These are phyloP conservation scores for Pygathrix nemaeus DNA, from an alignment of 2,113 vertebrate species.

Conservation along the genomic window DNA sequence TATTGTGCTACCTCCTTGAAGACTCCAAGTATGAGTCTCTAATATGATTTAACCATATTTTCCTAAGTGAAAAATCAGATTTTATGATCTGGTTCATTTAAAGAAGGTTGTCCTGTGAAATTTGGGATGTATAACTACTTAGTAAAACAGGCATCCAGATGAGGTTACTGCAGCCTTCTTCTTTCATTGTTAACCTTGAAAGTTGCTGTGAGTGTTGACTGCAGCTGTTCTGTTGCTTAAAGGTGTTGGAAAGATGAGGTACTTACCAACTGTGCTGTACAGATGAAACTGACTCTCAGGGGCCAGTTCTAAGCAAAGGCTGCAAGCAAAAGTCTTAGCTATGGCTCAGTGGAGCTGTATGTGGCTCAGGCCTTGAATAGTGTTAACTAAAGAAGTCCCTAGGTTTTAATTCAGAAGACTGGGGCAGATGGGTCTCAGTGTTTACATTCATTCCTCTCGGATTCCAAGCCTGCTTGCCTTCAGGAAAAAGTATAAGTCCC, in stretches of 20 bases:
- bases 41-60: not conserved
- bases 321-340: slow-evolving; percentile 48
- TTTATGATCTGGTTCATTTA: not conserved
- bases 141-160: not conserved
- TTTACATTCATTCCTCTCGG: slow-evolving; percentile 67
- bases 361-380: slow-evolving; percentile 2
- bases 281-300: slow-evolving; percentile 2
- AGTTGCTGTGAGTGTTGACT: not conserved
- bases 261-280: slow-evolving; percentile 41
- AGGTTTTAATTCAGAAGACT: slow-evolving; percentile 68
- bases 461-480: slow-evolving; percentile 77
- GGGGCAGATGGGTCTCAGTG: slow-evolving; percentile 65
- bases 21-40: not conserved
- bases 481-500: slow-evolving; percentile 64
- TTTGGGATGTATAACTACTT: not conserved
- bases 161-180: not conserved
- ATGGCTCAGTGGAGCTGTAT: slow-evolving; percentile 56
- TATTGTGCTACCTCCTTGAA: not conserved
- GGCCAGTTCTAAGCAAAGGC: slow-evolving; percentile 38
- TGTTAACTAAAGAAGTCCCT: slow-evolving; percentile 66
- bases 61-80: not conserved
- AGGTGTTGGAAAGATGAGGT: slow-evolving; percentile 31
- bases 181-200: not conserved
- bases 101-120: not conserved
- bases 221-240: slow-evolving; percentile 2